phyloP scores from a whole-genome alignment of 2,797 vertebrate species.

The Echeneis naucrates region DNA sequence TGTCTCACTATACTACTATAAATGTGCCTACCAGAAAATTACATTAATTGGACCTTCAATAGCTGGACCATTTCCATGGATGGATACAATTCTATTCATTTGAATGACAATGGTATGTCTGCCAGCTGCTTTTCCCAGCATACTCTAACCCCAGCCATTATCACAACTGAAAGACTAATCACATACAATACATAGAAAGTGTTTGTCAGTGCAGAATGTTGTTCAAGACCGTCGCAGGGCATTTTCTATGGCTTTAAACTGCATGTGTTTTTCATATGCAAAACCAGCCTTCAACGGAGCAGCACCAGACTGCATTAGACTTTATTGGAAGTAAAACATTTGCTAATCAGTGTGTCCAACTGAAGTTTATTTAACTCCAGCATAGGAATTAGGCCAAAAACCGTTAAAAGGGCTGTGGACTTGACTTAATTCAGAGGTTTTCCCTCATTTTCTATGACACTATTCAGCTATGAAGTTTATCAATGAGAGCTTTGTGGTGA shows the following conservation, averaged over 20 bases:
- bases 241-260: conserved; percentile 66
- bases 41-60: conserved; percentile 76
- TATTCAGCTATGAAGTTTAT: conserved; percentile 80
- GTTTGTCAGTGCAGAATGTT: conserved; percentile 71
- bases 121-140: conserved; percentile 80
- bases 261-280: conserved; percentile 79
- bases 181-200: conserved; percentile 72
- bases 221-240: conserved; percentile 64
- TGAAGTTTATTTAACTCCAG: conserved; percentile 79
- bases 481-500: conserved; percentile 85
- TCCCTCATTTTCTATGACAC: conserved; percentile 77
- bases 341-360: conserved; percentile 65
- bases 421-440: conserved; percentile 70
- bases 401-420: conserved; percentile 72
- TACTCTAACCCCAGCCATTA: conserved; percentile 79
- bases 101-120: conserved; percentile 82
- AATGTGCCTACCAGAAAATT: conserved; percentile 69
- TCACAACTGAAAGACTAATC: conserved; percentile 77
- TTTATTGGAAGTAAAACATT: conserved; percentile 69
- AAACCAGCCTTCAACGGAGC: conserved; percentile 70
- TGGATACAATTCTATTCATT: conserved; percentile 75
- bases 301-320: conserved; percentile 53
- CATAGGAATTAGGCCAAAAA: conserved; percentile 70
- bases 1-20: conserved; percentile 59
- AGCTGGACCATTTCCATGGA: conserved; percentile 64